Evolutionary conservation across 2,113 vertebrate species (phyloP).

Genomic region (Platycercus adscitus): DNA sequence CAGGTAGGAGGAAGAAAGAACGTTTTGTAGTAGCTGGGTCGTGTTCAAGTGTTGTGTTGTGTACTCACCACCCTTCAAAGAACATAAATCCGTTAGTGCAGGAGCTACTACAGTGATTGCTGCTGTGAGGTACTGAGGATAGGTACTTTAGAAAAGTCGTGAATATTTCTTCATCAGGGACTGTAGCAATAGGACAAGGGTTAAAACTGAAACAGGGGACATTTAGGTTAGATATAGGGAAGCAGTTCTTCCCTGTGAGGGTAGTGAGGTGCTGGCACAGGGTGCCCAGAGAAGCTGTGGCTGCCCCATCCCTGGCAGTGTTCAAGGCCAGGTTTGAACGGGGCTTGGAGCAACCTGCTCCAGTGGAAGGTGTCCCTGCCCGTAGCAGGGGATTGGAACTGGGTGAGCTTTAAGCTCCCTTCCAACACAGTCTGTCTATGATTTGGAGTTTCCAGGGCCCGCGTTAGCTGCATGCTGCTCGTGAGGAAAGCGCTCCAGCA

Average conservation of each 20-base stretch:
- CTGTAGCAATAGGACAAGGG: not conserved
- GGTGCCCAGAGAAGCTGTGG: not conserved
- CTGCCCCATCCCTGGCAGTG: not conserved
- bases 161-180: not conserved
- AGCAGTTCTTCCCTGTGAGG: not conserved
- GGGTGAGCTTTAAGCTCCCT: not conserved
- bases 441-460: not conserved
- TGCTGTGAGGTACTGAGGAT: not conserved
- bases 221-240: not conserved
- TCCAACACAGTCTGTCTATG: not conserved
- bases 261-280: not conserved
- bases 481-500: no score
- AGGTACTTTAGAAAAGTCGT: not conserved
- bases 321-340: not conserved
- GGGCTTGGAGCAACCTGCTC: not conserved
- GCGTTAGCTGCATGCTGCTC: rapidly evolving
- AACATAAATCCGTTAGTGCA: not conserved
- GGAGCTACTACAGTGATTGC: not conserved
- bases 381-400: not conserved
- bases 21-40: not conserved
- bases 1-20: not conserved
- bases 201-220: not conserved
- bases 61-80: not conserved
- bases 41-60: no score
- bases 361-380: not conserved